Percentiles rank a stretch among this genome's conserved stretches.
These are phyloP conservation scores for Eulithis prunata DNA, from an alignment of 2,888 invertebrate species.

Conservation along the genomic window DNA sequence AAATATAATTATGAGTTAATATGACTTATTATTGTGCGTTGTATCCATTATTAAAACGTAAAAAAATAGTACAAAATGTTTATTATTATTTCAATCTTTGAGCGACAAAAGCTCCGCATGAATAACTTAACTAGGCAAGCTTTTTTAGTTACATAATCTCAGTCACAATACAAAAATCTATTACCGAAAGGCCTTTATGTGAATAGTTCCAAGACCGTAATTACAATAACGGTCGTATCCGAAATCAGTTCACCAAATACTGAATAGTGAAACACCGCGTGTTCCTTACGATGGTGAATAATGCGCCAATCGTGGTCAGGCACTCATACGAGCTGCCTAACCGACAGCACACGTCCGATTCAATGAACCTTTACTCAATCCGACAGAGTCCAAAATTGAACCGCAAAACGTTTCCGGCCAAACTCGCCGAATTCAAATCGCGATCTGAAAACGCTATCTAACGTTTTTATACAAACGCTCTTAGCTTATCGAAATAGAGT, in stretches of 20 bases:
- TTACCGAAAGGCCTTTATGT: no score
- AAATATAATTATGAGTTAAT: no score
- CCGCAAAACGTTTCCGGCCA: conserved; percentile 21
- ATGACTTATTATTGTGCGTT: no score
- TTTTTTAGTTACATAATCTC: not conserved
- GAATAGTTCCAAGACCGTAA: conserved; percentile 8
- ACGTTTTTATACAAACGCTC: conserved; percentile 6
- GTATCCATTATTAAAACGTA: no score
- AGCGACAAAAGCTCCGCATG: no score
- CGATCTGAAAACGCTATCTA: conserved; percentile 3
- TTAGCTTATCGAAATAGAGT: conserved; percentile 17
- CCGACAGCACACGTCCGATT: conserved; percentile 19
- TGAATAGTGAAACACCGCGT: conserved; percentile 31
- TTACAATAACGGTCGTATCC: conserved; percentile 8
- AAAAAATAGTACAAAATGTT: no score
- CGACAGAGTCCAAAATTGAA: conserved; percentile 29
- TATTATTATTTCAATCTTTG: no score
- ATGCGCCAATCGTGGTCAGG: conserved; percentile 34
- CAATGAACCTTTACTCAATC: conserved; percentile 23
- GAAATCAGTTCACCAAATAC: conserved; percentile 24
- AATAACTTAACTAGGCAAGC: no score
- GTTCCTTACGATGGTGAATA: conserved; percentile 35
- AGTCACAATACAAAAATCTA: no score
- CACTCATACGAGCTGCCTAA: conserved; percentile 16
- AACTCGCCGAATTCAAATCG: conserved; percentile 8